These are phyloP conservation scores for Patella ulyssiponensis DNA, from an alignment of 2,888 invertebrate species.

Conservation along the genomic window DNA sequence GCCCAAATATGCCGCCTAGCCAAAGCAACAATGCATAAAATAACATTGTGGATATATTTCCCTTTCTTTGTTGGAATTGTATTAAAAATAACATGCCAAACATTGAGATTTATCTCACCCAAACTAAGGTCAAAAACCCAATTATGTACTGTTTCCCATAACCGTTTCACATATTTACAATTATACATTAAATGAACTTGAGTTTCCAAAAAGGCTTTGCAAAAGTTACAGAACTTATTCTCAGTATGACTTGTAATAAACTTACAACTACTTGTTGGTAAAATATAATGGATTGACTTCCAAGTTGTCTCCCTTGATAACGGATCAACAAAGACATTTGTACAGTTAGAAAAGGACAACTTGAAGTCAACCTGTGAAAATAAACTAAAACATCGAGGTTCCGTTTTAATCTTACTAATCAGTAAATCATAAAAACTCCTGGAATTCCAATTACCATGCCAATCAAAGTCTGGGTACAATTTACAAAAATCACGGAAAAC, in stretches of 20 bases:
- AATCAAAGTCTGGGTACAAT: neutral
- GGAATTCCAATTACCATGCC: neutral
- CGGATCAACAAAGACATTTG: neutral
- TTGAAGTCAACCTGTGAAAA: neutral
- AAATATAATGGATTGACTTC: neutral
- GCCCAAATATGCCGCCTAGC: slow-evolving; percentile 9
- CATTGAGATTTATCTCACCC: slow-evolving; percentile 9
- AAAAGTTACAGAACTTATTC: neutral
- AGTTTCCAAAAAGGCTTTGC: neutral
- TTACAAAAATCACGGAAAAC: slow-evolving; percentile 12
- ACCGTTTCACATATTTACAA: neutral
- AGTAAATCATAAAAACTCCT: slow-evolving; percentile 8
- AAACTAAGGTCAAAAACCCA: slow-evolving; percentile 7
- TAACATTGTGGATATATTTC: neutral
- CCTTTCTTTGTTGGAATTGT: neutral
- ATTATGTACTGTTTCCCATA: slow-evolving; percentile 5
- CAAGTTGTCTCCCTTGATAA: neutral
- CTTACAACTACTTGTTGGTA: neutral
- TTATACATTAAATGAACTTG: neutral
- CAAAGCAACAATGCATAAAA: slow-evolving; percentile 6
- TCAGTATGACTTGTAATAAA: neutral
- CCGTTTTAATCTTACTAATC: neutral
- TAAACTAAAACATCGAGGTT: neutral
- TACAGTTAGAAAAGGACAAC: neutral
- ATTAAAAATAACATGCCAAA: slow-evolving; percentile 8